Evolutionary conservation across 2,113 vertebrate species (phyloP), one percentile per base, ranked within the genome.

Genomic region (Galemys pyrenaicus): DNA sequence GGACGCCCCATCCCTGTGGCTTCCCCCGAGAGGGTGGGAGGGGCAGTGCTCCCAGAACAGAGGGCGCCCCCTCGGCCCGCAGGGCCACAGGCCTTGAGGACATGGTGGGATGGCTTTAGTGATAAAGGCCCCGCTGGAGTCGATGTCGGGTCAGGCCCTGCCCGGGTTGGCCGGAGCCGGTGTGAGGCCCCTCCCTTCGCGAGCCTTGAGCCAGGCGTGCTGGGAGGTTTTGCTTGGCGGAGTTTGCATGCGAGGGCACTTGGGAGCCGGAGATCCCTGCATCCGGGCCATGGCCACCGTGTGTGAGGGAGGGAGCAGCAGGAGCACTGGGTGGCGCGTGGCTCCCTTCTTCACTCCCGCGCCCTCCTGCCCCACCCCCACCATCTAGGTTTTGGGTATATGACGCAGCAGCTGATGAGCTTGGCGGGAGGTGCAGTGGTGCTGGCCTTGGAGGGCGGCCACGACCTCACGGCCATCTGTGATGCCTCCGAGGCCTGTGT

Each of bases 361-460:
- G 20, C 37, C 16, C 37, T 54, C 30, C n/a, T 32, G 30, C 70
- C 39, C 71, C 80, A 3, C 0, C 46, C 44, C 39, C 68, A 22
- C 9, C n/a, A 1, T 56, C 20, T 96, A 99, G 99, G 99, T 94
- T 99, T 99, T 89, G 99, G 99, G 93, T 99, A 99, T 97, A 98
- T 99, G 98, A 99, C 99, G 0, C 98, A 98, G 96, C 99, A 99
- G 97, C 98, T 99, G 97, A 99, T 99, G 99, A 98, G 97, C 62
- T 93, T 99, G 98, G 99, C 99, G 0, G 99, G 98, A 2, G 99
- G 99, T 2, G 98, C 98, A 1, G 96, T 99, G 37, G 98, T 99
- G 62, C 97, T 99, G 35, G 99, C 98, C 1, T 97, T 99, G 54
- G 99, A 99, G 97, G 99, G 99, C 1, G 99, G 99, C 10, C 99